Base-by-base conservation (phyloP, 2,797 vertebrate species). In the Liparis tanakae region DNA sequence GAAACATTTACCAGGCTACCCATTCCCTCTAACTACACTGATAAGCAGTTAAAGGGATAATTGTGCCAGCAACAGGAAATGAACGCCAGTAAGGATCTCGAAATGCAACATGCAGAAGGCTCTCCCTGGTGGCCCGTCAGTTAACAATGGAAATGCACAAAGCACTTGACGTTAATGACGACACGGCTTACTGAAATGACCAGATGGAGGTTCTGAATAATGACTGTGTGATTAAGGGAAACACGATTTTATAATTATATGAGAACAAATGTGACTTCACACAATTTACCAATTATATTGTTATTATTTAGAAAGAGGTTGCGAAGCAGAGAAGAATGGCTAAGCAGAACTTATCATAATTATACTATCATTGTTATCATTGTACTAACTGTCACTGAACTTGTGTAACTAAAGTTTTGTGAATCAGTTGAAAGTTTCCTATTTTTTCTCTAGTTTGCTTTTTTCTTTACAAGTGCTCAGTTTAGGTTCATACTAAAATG, bases 201-300 rank as follows among this genome's bases (percentile, higher is more conserved):
- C 53, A 64, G 30, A 73, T 63, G 53, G 59, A 22, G 25, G 14
- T 5, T 44, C 46, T 59, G 25, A 67, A 56, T 46, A 37, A 20
- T 15, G 10, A 37, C 25, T 6, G 34, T 4, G 25, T 6, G 58
- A 55, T 48, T 51, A 22, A 70, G 10, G 18, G 63, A 44, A 67
- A 46, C 25, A 53, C n/a, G 7, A 55, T 55, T 15, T 55, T 33
- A 34, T 18, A 33, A 55, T 50, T 68, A 20, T 56, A 62, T 41
- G 34, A 53, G 15, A 39, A n/a, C 13, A 62, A 39, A 72, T 39
- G 30, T 51, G 12, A 67, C n/a, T 8, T n/a, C n/a, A n/a, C n/a
- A n/a, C n/a, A 30, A n/a, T 15, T 25, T 55, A 22, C 15, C 30
- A 59, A 34, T 14, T 44, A 10, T 22, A 3, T 12, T 60, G 53